Evolutionary conservation across 2,888 invertebrate genomes (phyloP), one percentile per base, ranked within the genome.

Genomic region (Dryadula phaetusa): DNA sequence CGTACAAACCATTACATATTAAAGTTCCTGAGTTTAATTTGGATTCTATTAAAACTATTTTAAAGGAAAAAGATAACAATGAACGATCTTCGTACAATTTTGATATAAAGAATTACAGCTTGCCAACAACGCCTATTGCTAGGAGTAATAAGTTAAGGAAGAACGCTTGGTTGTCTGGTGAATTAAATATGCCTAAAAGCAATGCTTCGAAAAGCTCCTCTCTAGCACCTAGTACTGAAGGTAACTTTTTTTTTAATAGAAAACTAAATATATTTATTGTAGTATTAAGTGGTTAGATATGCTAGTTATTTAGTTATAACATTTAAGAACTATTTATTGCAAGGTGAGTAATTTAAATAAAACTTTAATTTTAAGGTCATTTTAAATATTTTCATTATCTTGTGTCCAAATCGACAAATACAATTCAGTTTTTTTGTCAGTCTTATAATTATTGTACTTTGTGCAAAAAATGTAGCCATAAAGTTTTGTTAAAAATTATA

Each of bases 101-200:
- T 70, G 88, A 91, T 81, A 88, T 93, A 69, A 86, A 85, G 73
- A 90, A 93, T 70, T 92, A 88, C 53, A 90, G 90, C 74, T 82
- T 94, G 69, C 94, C 94, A 0, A 82, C 83, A 0, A 93, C 93
- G 6, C 93, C 94, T 0, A 94, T 94, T 65, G 94, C 94, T 4
- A 82, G 93, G 6, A 93, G 92, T 74, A 94, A 93, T 69, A 93
- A 93, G 73, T 78, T 94, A 71, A 87, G 93, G 71, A 92, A 90
- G 71, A 93, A 93, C 66, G 93, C 93, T 8, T 94, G 94, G 94
- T 80, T 94, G 0, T 92, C 93, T 1, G 93, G 93, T 10, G 91
- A 92, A 53, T 70, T 89, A 40, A 79, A 76, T 47, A 70, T 75
- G 0, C 76, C 74, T 4, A 80, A 80, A 10, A 75, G 72, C 10